Evolutionary conservation across 2,113 vertebrate genomes (phyloP).

Genomic region (Tenebrosternarchus preto): DNA sequence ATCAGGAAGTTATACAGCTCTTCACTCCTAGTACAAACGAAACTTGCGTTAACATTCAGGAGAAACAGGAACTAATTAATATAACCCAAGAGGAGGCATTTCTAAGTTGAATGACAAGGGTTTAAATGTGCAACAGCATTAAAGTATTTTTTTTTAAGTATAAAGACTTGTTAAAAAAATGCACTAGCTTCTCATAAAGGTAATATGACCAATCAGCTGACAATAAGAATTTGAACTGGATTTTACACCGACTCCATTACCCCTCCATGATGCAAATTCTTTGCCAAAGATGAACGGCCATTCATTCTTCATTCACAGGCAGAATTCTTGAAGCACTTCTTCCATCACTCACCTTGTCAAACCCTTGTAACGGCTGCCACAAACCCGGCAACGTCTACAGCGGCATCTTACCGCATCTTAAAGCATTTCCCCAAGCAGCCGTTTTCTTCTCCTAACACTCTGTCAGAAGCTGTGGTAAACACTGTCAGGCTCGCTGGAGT

Average conservation of each 20-base stretch:
- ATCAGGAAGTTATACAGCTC: constrained; percentile 85
- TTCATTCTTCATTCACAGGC: constrained; percentile 27
- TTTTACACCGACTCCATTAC: background rate
- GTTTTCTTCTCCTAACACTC: constrained; percentile 67
- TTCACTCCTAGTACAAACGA: constrained; percentile 75
- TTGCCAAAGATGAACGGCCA: constrained; percentile 4
- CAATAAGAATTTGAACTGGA: too few species aligned
- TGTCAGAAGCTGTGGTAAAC: constrained; percentile 74
- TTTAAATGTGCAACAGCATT: background rate
- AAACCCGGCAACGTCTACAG: constrained; percentile 62
- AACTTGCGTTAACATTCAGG: background rate
- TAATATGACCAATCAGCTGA: background rate
- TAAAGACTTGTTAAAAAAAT: background rate
- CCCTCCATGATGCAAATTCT: constrained; percentile 17
- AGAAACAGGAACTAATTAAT: background rate
- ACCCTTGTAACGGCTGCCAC: constrained; percentile 43
- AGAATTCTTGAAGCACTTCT: constrained; percentile 43
- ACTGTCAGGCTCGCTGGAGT: constrained; percentile 68
- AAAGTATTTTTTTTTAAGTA: background rate
- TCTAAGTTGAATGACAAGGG: background rate
- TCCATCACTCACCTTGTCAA: constrained; percentile 52
- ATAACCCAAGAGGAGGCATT: too few species aligned
- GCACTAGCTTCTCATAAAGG: too few species aligned
- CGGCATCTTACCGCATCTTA: constrained; percentile 75
- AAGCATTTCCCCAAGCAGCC: constrained; percentile 62